These are phyloP conservation scores for Desmophyllum pertusum DNA, from an alignment of 92 coral and sea anemone genomes.

Conservation along the genomic window DNA sequence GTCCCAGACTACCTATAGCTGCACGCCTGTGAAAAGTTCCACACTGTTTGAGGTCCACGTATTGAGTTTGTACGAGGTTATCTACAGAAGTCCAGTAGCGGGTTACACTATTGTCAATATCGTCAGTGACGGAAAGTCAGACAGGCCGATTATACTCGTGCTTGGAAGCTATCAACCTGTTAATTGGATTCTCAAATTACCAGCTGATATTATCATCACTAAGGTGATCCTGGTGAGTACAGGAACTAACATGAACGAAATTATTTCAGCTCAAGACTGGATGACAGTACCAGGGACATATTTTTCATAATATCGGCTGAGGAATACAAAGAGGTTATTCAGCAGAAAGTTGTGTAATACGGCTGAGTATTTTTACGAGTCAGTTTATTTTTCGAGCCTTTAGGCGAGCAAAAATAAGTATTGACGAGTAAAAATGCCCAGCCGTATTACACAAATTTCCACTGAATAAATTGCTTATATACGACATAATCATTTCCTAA, in stretches of 20 bases:
- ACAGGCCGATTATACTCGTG: conserved; percentile 9
- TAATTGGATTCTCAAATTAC: conserved; percentile 7
- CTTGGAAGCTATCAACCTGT: conserved; percentile 16
- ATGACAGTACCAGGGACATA: no score
- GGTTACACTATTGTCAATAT: neutral
- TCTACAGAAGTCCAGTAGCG: conserved; percentile 3
- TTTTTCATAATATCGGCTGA: no score
- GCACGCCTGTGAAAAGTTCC: conserved; percentile 7
- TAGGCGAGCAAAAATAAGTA: no score
- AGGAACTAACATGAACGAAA: neutral
- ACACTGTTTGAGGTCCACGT: conserved; percentile 11
- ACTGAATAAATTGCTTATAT: no score
- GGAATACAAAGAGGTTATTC: no score
- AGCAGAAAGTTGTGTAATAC: no score
- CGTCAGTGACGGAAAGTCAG: neutral
- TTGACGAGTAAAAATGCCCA: no score
- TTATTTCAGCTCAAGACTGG: no score
- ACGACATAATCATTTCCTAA: no score
- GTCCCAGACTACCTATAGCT: neutral
- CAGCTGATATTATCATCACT: neutral
- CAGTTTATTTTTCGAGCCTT: no score
- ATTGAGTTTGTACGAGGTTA: conserved; percentile 6
- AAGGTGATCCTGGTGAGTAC: conserved; percentile 15
- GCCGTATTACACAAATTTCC: no score
- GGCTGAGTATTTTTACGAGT: no score